Evolutionary conservation across 2,797 vertebrate species (phyloP), one percentile per base, ranked within the genome.

Genomic region (Kryptolebias ocellatus): DNA sequence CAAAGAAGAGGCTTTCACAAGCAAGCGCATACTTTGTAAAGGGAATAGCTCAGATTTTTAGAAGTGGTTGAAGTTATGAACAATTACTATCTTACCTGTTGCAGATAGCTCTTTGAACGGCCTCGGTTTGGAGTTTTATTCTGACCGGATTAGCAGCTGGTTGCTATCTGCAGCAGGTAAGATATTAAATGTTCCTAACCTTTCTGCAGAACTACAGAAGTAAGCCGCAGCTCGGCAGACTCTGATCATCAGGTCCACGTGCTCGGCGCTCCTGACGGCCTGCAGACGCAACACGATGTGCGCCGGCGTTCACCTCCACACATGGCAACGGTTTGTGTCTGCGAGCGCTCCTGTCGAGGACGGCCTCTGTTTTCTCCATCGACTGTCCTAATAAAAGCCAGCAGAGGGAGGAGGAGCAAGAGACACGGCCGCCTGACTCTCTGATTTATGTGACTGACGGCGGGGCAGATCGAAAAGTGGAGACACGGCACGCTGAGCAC

Each of bases 301-400:
- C 44, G 60, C 46, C 8, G 20, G 12, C 60, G 67, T 80, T 79
- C 54, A 67, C 72, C 60, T 53, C 46, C 83, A 81, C 86, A 85
- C 65, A 46, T 81, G 85, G 83, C 77, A 77, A 37, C 29, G 49
- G 61, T 86, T 53, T 53, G 18, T 12, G 16, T 59, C 4, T 51
- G 50, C 31, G 34, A 55, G 15, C 20, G 64, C 52, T 61, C 63
- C 51, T 24, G 20, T 10, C 15, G 44, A 51, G 50, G 20, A 24
- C 20, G 20, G 20, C 20, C 52, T 85, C 88, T 90, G 85, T 77
- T 90, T 88, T 90, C 85, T 70, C 82, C 87, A 87, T 92, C 83
- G 70, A 76, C 81, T 81, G 83, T 89, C 83, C 83, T 86, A 84
- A 89, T 91, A 89, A 92, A 92, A 89, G 67, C 74, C 83, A 83